These are phyloP conservation scores for Leucoma salicis DNA, from an alignment of 2,888 invertebrate species.

Conservation along the genomic window DNA sequence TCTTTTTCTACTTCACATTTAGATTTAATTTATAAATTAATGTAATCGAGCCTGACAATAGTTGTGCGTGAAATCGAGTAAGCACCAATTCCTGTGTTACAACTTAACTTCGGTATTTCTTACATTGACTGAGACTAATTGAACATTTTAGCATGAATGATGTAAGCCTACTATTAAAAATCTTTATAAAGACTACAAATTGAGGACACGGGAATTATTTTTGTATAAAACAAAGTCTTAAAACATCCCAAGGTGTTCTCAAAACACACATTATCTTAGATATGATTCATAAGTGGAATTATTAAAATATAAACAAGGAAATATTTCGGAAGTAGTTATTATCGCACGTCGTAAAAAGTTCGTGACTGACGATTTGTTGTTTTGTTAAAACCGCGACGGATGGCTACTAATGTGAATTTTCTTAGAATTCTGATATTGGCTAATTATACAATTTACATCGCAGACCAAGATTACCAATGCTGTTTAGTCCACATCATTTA, in stretches of 20 bases:
- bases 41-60: too few species aligned
- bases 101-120: constrained; percentile 16
- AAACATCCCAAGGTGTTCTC: constrained; percentile 19
- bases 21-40: too few species aligned
- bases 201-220: constrained; percentile 5
- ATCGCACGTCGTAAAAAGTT: constrained; percentile 27
- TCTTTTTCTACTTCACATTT: too few species aligned
- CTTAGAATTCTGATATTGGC: not conserved
- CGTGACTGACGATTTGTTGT: constrained; percentile 20
- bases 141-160: constrained; percentile 8
- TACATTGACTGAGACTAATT: constrained; percentile 15
- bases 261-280: constrained; percentile 7
- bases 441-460: not conserved
- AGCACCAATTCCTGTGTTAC: constrained; percentile 17
- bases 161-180: constrained; percentile 1
- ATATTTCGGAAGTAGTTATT: constrained; percentile 48
- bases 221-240: constrained; percentile 3
- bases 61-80: too few species aligned
- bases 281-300: constrained; percentile 22
- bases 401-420: not conserved
- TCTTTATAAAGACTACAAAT: not conserved
- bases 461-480: not conserved
- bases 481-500: too few species aligned
- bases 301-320: constrained; percentile 37
- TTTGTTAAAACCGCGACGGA: constrained; percentile 1